Evolutionary conservation across 2,797 vertebrate species (phyloP).

Genomic region (Luscinia luscinia): DNA sequence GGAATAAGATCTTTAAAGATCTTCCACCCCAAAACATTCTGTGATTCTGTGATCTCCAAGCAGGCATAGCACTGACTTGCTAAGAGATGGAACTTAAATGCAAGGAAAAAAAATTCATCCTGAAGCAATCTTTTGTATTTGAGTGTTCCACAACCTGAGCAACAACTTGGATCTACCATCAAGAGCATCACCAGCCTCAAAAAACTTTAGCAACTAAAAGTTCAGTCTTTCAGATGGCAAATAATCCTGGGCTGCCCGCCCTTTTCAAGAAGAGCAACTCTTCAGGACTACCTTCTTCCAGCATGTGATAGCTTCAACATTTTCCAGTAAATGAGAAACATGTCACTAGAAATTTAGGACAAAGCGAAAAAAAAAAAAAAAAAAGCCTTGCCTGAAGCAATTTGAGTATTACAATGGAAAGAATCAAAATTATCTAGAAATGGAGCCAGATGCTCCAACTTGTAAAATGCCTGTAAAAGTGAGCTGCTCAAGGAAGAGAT

Average conservation of each 20-base stretch:
- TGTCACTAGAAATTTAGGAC: neutral
- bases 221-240: neutral
- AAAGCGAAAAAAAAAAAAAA: neutral
- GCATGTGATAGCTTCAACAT: accelerated
- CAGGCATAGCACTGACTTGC: neutral
- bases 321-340: neutral
- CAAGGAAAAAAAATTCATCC: neutral
- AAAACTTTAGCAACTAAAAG: neutral
- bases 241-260: neutral
- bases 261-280: neutral
- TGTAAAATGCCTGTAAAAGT: neutral
- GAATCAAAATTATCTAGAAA: neutral
- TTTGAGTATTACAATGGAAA: neutral
- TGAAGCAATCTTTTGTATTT: neutral
- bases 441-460: neutral
- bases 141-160: neutral
- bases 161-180: neutral
- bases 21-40: neutral
- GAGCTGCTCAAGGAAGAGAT: neutral
- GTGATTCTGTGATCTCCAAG: neutral
- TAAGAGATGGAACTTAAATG: neutral
- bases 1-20: neutral
- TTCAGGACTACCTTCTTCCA: neutral
- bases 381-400: neutral
- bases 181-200: neutral